Base-by-base conservation (phyloP, 1,140 invertebrate genomes). In the Brachionus sp. region DNA sequence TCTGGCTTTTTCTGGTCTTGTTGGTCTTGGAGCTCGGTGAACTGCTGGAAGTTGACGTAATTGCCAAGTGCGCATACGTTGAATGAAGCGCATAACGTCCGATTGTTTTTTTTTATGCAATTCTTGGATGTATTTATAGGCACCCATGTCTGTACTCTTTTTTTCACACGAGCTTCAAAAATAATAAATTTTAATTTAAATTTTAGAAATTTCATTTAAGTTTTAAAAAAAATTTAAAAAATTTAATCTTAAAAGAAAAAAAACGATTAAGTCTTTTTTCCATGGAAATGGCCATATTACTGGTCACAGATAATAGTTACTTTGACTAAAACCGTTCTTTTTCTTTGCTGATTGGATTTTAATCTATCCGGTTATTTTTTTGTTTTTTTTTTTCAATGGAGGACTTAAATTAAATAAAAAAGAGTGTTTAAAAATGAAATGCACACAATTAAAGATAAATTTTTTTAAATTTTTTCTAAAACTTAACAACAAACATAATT, bases 41-140 rank as follows among this genome's bases (percentile, higher is more conserved):
- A 99, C 91, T 87, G 95, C 94, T 73, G 95, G 95, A 85, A 98
- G 90, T 88, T 99, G 98, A 83, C 98, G 93, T 87, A 96, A 98
- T 87, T 99, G 96, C 97, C 98, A 99, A 84, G 95, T 96, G 86
- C 98, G 92, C 44, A 99, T 92, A 86, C 98, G 93, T 64, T 89
- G 85, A 70, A 90, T 84, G 84, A 90, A 90, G 39, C 89, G 85
- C 86, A 90, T 86, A 16, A 89, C 87, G 86, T 90, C 89, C 82
- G 94, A 95, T 90, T 99, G 97, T 91, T 99, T 99, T 91, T 99
- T 99, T 84, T 97, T 92, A 89, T 97, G 99, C 84, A 99, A 91
- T 89, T 99, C 97, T 90, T 98, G 95, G 91, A 99, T 96, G 91
- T 98, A 99, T 90, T 97, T 96, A 91, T 99, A 99, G 84, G 96